Base-by-base conservation (phyloP, 2,888 invertebrate genomes). In the Cremastinae sp. region DNA sequence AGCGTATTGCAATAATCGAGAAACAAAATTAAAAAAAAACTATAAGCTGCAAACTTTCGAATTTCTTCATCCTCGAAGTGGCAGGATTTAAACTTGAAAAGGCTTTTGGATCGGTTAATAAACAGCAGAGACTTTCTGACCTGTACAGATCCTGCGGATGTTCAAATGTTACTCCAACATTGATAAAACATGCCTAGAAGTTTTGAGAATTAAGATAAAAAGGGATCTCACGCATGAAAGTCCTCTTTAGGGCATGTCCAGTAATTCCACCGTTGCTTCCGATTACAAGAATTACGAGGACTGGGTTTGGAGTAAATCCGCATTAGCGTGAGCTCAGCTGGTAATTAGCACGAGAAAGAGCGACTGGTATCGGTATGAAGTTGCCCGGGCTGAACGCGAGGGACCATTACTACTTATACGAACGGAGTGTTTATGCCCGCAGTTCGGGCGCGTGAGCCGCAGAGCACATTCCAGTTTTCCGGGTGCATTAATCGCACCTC, bases 381-480 rank as follows among this genome's bases (percentile, higher is more conserved):
- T 34, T 38, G 36, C 62, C 45, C 14, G 28, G 22, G 16, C 49
- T 41, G 16, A 47, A 54, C 69, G 61, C 68, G 69, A 62, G 20
- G 38, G 28, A 20, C 64, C 36, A 69, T 73, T 34, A 51, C 73
- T 41, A 53, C 69, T 70, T 70, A 49, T 53, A 61, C 20, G 54
- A 61, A 54, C 43, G 59, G 59, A 43, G 10, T 22, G 58, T 45
- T 45, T 38, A 58, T 41, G 65, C 59, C 73, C 59, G 53, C 59
- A 65, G 22, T 54, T n/a, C 62, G 75, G 68, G 56, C 59, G 51
- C 49, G 59, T 64, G 49, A 43, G 66, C 66, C 47, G 34, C 64
- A 64, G 74, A 80, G 82, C 84, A 81, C 83, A 84, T 83, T 82
- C 75, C 74, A 78, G 84, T 80, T 82, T 76, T 61, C 79, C 81